Percentiles rank a stretch among this genome's conserved stretches.
Conservation (phyloP, 2,888 invertebrate genomes). For the Lepetodrilus schrolli region DNA sequence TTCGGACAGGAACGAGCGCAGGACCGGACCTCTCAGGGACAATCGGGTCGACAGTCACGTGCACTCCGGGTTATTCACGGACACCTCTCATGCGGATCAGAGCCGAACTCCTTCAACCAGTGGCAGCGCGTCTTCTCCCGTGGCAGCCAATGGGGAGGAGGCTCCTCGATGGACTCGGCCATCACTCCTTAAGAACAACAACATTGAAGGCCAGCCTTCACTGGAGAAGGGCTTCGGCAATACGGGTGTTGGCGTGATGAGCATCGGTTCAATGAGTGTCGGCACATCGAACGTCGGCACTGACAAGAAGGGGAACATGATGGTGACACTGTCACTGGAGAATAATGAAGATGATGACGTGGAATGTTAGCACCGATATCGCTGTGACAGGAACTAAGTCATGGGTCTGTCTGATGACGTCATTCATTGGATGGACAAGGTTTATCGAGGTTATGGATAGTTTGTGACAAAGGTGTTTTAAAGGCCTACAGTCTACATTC, state of each 20-base stretch:
- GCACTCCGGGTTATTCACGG: conserved; percentile 59
- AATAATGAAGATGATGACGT: conserved; percentile 41
- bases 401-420: too few relatives aligned
- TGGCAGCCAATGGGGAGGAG: conserved; percentile 46
- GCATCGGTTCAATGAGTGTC: too few relatives aligned
- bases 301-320: conserved; percentile 36
- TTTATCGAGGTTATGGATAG: too few relatives aligned
- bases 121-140: conserved; percentile 37
- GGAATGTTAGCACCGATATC: conserved; percentile 47
- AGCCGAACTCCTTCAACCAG: conserved; percentile 45
- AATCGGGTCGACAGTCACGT: conserved; percentile 54
- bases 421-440: too few relatives aligned
- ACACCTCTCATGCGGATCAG: conserved; percentile 58
- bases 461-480: too few relatives aligned
- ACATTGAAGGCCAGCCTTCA: conserved; percentile 38
- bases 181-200: conserved; percentile 44
- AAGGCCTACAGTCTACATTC: too few relatives aligned
- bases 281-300: conserved; percentile 37
- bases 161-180: conserved; percentile 48
- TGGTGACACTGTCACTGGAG: conserved; percentile 34
- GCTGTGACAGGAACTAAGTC: too few relatives aligned
- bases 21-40: not conserved
- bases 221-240: conserved; percentile 34
- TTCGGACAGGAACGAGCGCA: not conserved
- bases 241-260: too few relatives aligned